These are phyloP conservation scores for Phylloscopus whistleri DNA, from an alignment of 2,113 vertebrate genomes.

Conservation along the genomic window DNA sequence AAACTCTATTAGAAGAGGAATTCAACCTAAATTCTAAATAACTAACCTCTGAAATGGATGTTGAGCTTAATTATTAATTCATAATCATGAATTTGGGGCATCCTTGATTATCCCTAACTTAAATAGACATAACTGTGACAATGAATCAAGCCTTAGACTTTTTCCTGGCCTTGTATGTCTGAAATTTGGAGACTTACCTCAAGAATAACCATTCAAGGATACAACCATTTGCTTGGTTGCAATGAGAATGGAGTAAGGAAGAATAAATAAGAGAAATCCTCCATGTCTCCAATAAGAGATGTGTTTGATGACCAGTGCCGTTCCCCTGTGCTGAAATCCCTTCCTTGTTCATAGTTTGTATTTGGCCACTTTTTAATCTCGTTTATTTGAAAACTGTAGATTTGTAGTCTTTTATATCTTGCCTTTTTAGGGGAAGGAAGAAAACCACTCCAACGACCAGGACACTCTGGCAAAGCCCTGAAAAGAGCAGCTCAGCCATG, in stretches of 20 bases:
- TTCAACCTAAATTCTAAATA: background rate
- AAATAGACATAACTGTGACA: accelerated
- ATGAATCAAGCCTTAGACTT: background rate
- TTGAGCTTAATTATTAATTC: background rate
- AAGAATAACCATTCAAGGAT: background rate
- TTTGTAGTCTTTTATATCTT: background rate
- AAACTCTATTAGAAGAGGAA: background rate
- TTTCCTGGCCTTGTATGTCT: background rate
- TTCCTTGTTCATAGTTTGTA: background rate
- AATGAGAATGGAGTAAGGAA: background rate
- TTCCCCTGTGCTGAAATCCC: background rate
- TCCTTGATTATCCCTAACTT: background rate
- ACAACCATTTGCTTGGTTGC: background rate
- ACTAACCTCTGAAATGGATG: background rate
- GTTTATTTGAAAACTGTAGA: background rate
- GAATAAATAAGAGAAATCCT: background rate
- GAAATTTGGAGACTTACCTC: background rate
- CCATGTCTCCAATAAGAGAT: background rate
- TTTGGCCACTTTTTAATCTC: background rate
- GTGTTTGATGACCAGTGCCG: background rate
- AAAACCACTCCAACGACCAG: background rate
- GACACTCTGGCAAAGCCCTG: background rate
- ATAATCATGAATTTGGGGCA: background rate
- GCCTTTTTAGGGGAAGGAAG: background rate
- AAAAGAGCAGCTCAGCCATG: background rate